Conservation (phyloP, 1,140 invertebrate genomes). For the Agrilus planipennis region DNA sequence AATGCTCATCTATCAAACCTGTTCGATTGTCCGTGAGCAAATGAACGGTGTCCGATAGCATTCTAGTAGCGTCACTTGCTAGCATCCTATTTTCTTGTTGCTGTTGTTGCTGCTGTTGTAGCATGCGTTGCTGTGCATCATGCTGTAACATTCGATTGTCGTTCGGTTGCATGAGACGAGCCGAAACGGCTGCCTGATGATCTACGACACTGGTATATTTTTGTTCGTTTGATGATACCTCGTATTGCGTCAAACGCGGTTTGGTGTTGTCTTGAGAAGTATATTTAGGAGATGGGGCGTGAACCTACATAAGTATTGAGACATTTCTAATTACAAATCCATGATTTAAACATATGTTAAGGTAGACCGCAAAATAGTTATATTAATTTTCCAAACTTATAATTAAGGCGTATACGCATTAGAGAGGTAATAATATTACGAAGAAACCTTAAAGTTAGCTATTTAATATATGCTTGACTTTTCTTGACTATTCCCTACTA, state of each 20-base stretch:
- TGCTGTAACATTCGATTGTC: conserved; percentile 21
- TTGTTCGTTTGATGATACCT: conserved; percentile 13
- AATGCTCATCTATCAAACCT: conserved; percentile 16
- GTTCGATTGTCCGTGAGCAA: conserved; percentile 21
- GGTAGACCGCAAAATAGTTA: no score
- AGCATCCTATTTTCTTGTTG: conserved; percentile 19
- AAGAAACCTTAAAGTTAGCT: no score
- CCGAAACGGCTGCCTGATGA: neutral
- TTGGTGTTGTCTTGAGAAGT: conserved; percentile 16
- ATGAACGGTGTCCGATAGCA: conserved; percentile 23
- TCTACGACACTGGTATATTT: no score
- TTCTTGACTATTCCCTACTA: no score
- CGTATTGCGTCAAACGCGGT: conserved; percentile 9
- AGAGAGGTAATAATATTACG: no score
- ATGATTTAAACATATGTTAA: no score
- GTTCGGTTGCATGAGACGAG: conserved; percentile 2
- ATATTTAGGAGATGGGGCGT: conserved; percentile 22
- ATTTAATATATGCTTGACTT: no score
- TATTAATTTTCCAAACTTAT: no score
- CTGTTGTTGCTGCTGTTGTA: no score
- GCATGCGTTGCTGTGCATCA: conserved; percentile 21
- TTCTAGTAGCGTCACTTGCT: conserved; percentile 18
- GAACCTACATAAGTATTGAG: conserved; percentile 19
- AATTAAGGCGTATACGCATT: no score
- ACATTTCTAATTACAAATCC: no score